Conservation (phyloP, 1,140 invertebrate species). For the Plectrocnemia conspersa region DNA sequence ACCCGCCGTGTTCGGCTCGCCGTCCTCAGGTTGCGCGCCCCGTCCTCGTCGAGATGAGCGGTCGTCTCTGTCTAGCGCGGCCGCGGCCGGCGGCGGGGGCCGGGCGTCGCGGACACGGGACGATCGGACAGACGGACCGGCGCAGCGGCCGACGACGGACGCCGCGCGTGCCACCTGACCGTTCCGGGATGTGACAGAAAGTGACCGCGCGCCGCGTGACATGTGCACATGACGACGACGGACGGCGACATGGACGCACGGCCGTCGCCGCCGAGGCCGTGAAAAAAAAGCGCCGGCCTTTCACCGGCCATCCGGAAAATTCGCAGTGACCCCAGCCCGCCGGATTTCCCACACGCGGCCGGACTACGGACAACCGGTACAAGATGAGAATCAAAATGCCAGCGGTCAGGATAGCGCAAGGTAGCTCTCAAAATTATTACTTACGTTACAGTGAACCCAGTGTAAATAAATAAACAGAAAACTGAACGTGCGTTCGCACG, state of each 20-base stretch:
- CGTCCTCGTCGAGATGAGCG: background rate
- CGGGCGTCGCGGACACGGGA: slow-evolving; percentile 15
- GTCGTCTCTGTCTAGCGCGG: background rate
- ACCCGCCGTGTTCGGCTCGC: no score
- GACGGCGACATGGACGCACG: background rate
- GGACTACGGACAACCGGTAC: slow-evolving; percentile 38
- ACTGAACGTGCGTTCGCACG: no score
- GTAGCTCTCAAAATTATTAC: slow-evolving; percentile 46
- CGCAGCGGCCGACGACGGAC: slow-evolving; percentile 52
- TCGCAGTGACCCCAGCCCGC: background rate
- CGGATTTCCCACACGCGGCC: background rate
- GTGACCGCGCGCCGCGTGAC: background rate
- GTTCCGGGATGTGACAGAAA: background rate
- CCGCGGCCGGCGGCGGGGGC: background rate
- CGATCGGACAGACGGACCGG: slow-evolving; percentile 51
- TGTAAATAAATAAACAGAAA: no score
- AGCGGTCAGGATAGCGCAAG: slow-evolving; percentile 88
- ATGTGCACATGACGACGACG: background rate
- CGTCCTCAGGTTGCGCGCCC: background rate
- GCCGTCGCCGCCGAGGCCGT: background rate
- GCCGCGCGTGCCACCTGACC: slow-evolving; percentile 22
- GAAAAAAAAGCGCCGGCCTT: no score
- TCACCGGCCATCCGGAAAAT: background rate
- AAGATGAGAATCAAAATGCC: slow-evolving; percentile 96
- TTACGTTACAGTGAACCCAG: no score